Conservation (phyloP, 1,140 invertebrate genomes). For the Bursaphelenchus mucronatus region DNA sequence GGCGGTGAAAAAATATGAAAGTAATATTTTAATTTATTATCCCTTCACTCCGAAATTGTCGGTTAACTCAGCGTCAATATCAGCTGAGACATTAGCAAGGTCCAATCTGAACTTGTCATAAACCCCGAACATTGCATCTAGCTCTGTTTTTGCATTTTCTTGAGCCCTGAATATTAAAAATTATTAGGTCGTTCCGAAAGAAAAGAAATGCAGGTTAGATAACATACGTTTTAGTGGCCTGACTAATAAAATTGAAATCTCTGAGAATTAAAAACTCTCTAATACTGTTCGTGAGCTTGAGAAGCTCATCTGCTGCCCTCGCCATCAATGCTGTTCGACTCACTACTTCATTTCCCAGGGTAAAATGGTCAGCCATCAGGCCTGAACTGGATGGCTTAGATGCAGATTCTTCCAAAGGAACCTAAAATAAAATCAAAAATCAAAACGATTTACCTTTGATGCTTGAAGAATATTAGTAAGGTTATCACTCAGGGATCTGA, state of each 20-base stretch:
- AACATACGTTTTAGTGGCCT: constrained; percentile 36
- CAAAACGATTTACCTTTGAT: constrained; percentile 35
- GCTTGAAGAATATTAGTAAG: constrained; percentile 23
- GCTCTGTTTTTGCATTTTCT: constrained; percentile 29
- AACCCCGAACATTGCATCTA: constrained; percentile 17
- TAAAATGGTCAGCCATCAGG: constrained; percentile 32
- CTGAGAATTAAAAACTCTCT: constrained; percentile 44
- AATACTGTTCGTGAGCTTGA: constrained; percentile 40
- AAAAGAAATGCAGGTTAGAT: neutral
- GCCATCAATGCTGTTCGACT: constrained; percentile 38
- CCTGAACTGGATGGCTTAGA: constrained; percentile 24
- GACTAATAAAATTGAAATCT: constrained; percentile 44
- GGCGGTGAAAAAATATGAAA: constrained; percentile 6
- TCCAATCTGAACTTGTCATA: constrained; percentile 31
- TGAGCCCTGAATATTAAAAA: constrained; percentile 33
- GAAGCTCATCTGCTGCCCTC: constrained; percentile 24
- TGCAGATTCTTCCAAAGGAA: constrained; percentile 23
- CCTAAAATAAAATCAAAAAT: constrained; percentile 33
- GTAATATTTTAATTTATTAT: constrained; percentile 29
- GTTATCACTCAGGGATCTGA: constrained; percentile 40
- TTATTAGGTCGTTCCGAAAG: constrained; percentile 13
- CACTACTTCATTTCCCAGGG: constrained; percentile 31
- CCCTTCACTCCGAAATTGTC: constrained; percentile 35
- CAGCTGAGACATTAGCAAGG: constrained; percentile 18
- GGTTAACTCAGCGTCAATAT: constrained; percentile 34